These are phyloP conservation scores for Petrolisthes cinctipes DNA, from an alignment of 2,888 invertebrate genomes.

Conservation along the genomic window DNA sequence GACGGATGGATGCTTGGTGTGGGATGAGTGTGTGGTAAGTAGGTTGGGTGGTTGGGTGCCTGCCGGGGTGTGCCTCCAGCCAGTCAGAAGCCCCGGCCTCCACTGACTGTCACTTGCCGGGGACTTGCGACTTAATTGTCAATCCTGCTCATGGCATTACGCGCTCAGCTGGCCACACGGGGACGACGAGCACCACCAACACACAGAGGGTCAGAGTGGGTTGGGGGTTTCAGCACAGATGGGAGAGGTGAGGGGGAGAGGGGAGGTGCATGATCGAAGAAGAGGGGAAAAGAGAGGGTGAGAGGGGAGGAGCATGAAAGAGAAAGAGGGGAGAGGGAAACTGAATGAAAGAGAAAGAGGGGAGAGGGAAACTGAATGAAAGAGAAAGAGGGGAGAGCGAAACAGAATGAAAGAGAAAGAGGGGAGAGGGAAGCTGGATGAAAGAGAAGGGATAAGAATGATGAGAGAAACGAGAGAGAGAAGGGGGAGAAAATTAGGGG, in stretches of 20 bases:
- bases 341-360: background rate
- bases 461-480: background rate
- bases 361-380: background rate
- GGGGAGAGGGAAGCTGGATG: background rate
- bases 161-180: too few species aligned
- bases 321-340: background rate
- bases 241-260: background rate
- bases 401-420: background rate
- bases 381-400: background rate
- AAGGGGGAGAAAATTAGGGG: background rate
- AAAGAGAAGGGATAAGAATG: background rate
- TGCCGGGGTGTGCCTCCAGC: too few species aligned
- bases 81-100: too few species aligned
- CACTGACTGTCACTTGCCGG: too few species aligned
- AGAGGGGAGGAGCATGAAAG: background rate
- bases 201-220: too few species aligned
- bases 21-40: too few species aligned
- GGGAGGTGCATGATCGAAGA: background rate
- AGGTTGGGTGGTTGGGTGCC: too few species aligned
- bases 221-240: background rate
- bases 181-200: too few species aligned
- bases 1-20: too few species aligned
- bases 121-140: too few species aligned
- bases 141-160: too few species aligned
- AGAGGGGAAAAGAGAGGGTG: background rate